Evolutionary conservation across 2,797 vertebrate genomes (phyloP), one percentile per base, ranked within the genome.

Genomic region (Poeciliopsis turneri): DNA sequence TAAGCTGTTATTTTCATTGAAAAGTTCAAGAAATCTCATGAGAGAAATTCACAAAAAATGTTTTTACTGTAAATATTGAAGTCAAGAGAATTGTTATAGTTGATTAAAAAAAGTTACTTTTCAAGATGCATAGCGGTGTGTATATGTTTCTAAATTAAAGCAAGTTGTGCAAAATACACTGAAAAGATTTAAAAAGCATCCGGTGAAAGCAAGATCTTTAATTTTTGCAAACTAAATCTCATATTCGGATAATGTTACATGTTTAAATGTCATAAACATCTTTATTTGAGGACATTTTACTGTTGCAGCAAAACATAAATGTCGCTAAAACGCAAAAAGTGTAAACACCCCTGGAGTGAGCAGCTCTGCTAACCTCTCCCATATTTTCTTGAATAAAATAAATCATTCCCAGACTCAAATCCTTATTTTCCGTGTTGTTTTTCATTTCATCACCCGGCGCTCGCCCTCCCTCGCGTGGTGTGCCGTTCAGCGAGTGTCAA

Each of bases 401-500:
- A 53, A 11, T 78, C 71, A 82, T 74, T 81, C 66, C 53, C 49
- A 41, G 71, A 18, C 43, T 81, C 57, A 68, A 81, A 73, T 66
- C 84, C 72, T 88, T 89, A 64, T 86, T 90, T 83, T 78, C 53
- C 28, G 59, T 43, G 76, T 85, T 86, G 85, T 85, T 88, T 61
- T 86, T 90, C 76, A 78, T 86, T 88, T 78, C 82, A 75, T 75
- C 39, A n/a, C 68, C 84, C 74, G 13, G 79, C 77, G 84, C 55
- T 87, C 83, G 12, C 71, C 79, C 55, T 77, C 82, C 79, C 71
- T 6, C 1, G 55, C n/a, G 84, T 53, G 82, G 57, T 30, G 30
- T 15, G 87, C 85, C 39, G 87, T 85, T 46, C 88, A 90, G 83
- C 84, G 88, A 79, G 86, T 93, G 92, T 93, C 91, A 92, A 87